Percentiles rank a stretch among this genome's conserved stretches.
Evolutionary conservation across 2,797 vertebrate species (phyloP).

Genomic region (Diplodus sargus): DNA sequence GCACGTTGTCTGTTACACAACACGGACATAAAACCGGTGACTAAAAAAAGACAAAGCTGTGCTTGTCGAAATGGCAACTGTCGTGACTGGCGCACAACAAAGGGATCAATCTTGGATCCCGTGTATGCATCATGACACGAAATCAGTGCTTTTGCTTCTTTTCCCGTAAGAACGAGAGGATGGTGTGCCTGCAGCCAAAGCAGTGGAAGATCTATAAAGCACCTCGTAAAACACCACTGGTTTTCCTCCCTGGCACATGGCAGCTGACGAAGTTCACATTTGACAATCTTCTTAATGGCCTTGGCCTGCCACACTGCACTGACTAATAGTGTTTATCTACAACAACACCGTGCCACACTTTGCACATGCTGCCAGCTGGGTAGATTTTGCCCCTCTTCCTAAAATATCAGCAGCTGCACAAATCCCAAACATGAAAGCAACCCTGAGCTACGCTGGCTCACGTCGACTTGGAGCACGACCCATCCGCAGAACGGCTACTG

Average conservation of each 20-base stretch:
- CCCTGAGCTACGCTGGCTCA: slow-evolving; percentile 46
- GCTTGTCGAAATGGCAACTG: slow-evolving; percentile 27
- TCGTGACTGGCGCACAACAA: slow-evolving; percentile 47
- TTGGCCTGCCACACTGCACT: slow-evolving; percentile 67
- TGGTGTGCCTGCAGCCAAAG: slow-evolving; percentile 66
- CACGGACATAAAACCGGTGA: slow-evolving; percentile 57
- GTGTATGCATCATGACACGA: slow-evolving; percentile 50
- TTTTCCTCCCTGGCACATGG: slow-evolving; percentile 75
- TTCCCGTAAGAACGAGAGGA: slow-evolving; percentile 56
- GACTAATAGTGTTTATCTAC: slow-evolving; percentile 83
- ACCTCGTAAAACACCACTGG: slow-evolving; percentile 78
- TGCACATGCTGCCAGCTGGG: slow-evolving; percentile 57
- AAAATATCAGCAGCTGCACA: slow-evolving; percentile 71
- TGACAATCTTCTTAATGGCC: slow-evolving; percentile 73
- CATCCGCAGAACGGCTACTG: slow-evolving; percentile 66
- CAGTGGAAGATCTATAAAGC: slow-evolving; percentile 78
- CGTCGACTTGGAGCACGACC: slow-evolving; percentile 67
- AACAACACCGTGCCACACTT: slow-evolving; percentile 65
- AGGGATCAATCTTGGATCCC: slow-evolving; percentile 35
- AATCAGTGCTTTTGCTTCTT: slow-evolving; percentile 61
- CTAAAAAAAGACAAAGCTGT: neutral
- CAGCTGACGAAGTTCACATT: slow-evolving; percentile 66
- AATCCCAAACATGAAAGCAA: slow-evolving; percentile 68
- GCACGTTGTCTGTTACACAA: slow-evolving; percentile 87
- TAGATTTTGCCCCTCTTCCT: slow-evolving; percentile 52